Base-by-base conservation (phyloP, 2,888 invertebrate genomes). In the Agelastica alni region DNA sequence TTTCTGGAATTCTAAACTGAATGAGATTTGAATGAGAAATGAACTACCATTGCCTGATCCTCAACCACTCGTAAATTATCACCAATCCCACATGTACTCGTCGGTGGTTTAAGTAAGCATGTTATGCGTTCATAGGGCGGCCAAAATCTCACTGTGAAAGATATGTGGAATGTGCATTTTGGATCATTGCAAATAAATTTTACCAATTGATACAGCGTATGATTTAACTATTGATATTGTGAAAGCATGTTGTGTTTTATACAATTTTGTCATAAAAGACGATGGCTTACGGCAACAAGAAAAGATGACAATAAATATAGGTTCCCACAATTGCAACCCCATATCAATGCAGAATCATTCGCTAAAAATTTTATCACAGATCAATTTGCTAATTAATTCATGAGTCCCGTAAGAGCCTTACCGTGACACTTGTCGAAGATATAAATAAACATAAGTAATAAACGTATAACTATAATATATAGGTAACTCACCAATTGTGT, bases 41-140 rank as follows among this genome's bases (percentile, higher is more conserved):
- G 53, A 28, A 26, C n/a, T n/a, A n/a, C n/a, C n/a, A n/a, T n/a
- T n/a, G n/a, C n/a, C n/a, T n/a, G n/a, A n/a, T n/a, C n/a, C 26
- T n/a, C 30, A 51, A 9, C 59, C 56, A 7, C 32, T 9, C 39
- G 10, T 22, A 7, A 28, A 18, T 28, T 10, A 16, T 10, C 30
- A 17, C 9, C 39, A n/a, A 10, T 54, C 12, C 51, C 45, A 4
- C 32, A 22, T 54, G 48, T 58, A 39, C 44, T 56, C 13, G 47
- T 57, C 7, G 60, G 34, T 7, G 51, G 44, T 9, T 37, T 56
- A 28, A 14, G 17, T 10, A 12, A 51, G 13, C 12, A 58, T 37
- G 13, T 60, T 12, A 37, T 53, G 47, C 9, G 56, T 32, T 58
- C 39, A n/a, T n/a, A n/a, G n/a, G n/a, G n/a, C n/a, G n/a, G n/a